Evolutionary conservation across 2,113 vertebrate species (phyloP), one percentile per base, ranked within the genome.

Genomic region (Anarrhichthys ocellatus): DNA sequence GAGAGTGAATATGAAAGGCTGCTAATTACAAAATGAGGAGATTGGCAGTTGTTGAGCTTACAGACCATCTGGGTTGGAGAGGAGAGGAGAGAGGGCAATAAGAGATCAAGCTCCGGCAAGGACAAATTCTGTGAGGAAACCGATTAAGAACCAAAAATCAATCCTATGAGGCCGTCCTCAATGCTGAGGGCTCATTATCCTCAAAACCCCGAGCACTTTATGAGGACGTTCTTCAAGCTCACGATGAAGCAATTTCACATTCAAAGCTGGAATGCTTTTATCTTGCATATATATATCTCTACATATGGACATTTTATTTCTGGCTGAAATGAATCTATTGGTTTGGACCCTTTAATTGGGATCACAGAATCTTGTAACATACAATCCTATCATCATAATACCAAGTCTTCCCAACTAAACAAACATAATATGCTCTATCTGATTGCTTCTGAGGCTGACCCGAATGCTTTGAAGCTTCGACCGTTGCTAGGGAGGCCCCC

Each of bases 1-100:
- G 4, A 27, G 56, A 59, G 82, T 67, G 34, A 56, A 40, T 82
- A 83, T 84, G 83, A 83, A 89, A 77, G 73, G 50, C 46, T 50
- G 69, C 62, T 89, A 84, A 93, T 91, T 88, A 52, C 50, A 62
- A 84, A 86, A 90, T 54, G 48, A 85, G 58, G 73, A 76, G 62
- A 78, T 74, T 89, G 76, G 67, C 72, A 63, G 78, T 73, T 3
- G 9, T 22, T 66, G 42, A 73, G 84, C 70, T 83, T 58, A 67
- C 38, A 72, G 81, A 82, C 78, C 86, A 85, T 80, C 58, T 87
- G 87, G 40, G 36, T 66, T 67, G 24, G 38, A 74, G 75, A 36
- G 42, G 38, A 76, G 75, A 36, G 38, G 20, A 66, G 17, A 5
- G 74, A 85, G 58, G 68, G 73, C 69, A 76, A 62, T 77, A 52